These are phyloP conservation scores for Parasteatoda tepidariorum DNA, from an alignment of 1,140 invertebrate species.

Conservation along the genomic window DNA sequence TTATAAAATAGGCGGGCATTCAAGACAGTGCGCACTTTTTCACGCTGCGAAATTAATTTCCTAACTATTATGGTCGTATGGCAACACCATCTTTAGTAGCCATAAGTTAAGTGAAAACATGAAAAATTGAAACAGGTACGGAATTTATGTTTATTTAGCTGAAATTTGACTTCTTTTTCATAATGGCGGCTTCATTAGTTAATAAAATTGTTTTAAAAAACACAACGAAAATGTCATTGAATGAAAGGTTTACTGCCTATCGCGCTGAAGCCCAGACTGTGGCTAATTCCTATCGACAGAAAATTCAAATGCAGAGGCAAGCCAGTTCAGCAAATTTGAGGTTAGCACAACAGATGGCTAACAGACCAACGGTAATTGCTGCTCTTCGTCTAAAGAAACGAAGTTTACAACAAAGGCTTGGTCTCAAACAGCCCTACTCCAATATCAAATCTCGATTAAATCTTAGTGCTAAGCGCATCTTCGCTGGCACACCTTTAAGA, in stretches of 20 bases:
- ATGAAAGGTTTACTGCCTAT: conserved; percentile 62
- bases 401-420: conserved; percentile 69
- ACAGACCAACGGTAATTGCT: conserved; percentile 70
- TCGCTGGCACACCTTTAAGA: background rate
- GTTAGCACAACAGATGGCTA: conserved; percentile 72
- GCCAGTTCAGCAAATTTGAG: conserved; percentile 70
- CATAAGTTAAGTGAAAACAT: background rate
- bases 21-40: too few relatives aligned
- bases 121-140: background rate
- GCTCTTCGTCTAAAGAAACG: conserved; percentile 69
- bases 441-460: conserved; percentile 67
- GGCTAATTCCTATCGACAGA: conserved; percentile 50
- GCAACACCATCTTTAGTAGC: background rate
- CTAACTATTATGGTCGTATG: background rate
- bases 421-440: conserved; percentile 54
- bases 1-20: too few relatives aligned
- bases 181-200: background rate
- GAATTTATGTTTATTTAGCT: background rate
- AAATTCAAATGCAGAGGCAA: conserved; percentile 67
- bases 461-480: conserved; percentile 58
- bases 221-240: conserved; percentile 60
- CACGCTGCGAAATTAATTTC: too few relatives aligned
- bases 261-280: conserved; percentile 28
- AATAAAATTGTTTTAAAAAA: conserved; percentile 56
- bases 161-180: background rate